Evolutionary conservation across 2,113 vertebrate species (phyloP), one percentile per base, ranked within the genome.

Genomic region (Cynopterus brachyotis): DNA sequence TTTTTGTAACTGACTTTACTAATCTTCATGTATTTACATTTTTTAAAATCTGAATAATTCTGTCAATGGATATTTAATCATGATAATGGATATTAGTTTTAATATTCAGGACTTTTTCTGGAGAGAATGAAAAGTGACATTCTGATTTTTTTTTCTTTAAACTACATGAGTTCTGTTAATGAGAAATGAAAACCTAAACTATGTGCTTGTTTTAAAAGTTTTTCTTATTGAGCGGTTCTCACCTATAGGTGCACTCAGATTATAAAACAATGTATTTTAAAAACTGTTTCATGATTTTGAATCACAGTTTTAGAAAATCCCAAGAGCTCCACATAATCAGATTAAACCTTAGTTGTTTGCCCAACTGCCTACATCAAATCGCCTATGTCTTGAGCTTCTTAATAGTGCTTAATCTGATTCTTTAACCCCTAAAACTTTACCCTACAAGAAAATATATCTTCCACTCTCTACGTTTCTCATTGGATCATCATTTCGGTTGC

Each of bases 281-380:
- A 95, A 93, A 89, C 66, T 80, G 69, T 95, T 81, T 91, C 40
- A 45, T 73, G 82, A 42, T 59, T 96, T 96, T 97, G 60, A 96
- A 69, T 83, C 42, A 83, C 50, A 93, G 22, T 66, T 80, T 92
- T 83, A 87, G 79, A 72, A 89, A 87, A 94, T 95, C 75, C 53
- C 9, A 32, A 86, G 69, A 47, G 47, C 30, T 83, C 26, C 35
- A 19, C 9, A 10, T 90, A 90, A 94, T 91, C 91, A 92, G 75
- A 92, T 92, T 94, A 95, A 87, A 62, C 30, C 13, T 73, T 12
- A 80, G 80, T 75, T 87, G 30, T 96, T 94, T 92, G 62, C 53
- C 81, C 75, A 83, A 4, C 37, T 32, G 32, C 75, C 50, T 89
- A 19, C 93, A 81, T 92, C 69, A 47, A 35, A 69, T 73, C 93